Base-by-base conservation (phyloP, 2,888 invertebrate species). In the Hylaea fasciaria region DNA sequence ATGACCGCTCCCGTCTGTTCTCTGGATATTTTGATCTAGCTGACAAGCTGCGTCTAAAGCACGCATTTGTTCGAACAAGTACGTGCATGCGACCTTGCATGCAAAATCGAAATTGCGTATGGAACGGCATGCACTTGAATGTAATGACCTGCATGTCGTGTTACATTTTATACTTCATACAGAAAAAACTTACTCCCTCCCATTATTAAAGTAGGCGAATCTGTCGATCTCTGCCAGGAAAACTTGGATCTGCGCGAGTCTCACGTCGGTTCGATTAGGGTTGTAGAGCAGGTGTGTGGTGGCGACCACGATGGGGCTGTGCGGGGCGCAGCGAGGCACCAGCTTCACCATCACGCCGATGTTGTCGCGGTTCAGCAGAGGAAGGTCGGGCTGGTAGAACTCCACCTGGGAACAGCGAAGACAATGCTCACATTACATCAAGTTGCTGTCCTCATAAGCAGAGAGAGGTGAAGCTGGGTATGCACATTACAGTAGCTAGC, bases 281-380 rank as follows among this genome's bases (percentile, higher is more conserved):
- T 99, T 99, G 85, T 96, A 99, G 10, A 99, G 90, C 46, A 99
- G 92, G 86, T 99, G 99, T 0, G 99, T 99, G 11, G 98, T 99
- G 3, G 97, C 97, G 0, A 99, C 94, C 51, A 97, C 94, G 41
- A 98, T 85, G 8, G 94, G 89, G 0, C 90, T 86, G 0, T 87
- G 71, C 0, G 92, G 91, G 53, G 87, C 74, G 0, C 82, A 76
- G 61, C 88, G 93, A 0, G 95, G 93, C 13, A 89, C 85, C 58
- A 99, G 93, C 81, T 96, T 96, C 3, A 95, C 95, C 57, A 98
- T 93, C 10, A 98, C 80, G 0, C 95, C 99, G 50, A 99, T 94
- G 86, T 99, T 99, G 80, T 98, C 97, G 11, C 98, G 94, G 81
- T 97, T 95, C 35, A 98, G 86, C 8, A 96, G 78, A 16, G 93